phyloP scores from a whole-genome alignment of 2,113 vertebrate species.

The Pangasianodon gigas region DNA sequence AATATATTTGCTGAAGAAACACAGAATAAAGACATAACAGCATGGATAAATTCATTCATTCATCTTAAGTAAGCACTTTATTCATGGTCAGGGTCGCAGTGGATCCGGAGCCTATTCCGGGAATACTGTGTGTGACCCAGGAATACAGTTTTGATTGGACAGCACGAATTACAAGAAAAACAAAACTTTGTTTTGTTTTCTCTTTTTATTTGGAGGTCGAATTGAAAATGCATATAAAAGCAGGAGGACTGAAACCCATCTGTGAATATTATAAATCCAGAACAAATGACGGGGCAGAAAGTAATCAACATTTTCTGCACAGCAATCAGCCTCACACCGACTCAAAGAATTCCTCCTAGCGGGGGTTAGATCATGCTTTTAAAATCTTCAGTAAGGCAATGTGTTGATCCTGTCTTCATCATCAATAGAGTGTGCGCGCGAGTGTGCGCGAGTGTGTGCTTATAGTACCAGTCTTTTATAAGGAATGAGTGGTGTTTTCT shows the following conservation, averaged over 20 bases:
- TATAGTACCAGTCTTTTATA: neutral
- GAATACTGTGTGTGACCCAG: neutral
- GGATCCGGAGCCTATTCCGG: neutral
- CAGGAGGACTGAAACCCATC: neutral
- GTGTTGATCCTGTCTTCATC: neutral
- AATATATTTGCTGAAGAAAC: neutral
- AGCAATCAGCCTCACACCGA: neutral
- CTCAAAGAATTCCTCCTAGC: neutral
- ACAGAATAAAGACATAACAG: neutral
- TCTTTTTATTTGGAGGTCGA: neutral
- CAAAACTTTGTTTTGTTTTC: neutral
- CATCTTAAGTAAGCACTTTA: neutral
- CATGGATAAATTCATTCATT: neutral
- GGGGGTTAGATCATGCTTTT: neutral
- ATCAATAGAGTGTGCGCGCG: neutral
- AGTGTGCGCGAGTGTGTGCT: neutral
- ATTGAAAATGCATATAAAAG: neutral
- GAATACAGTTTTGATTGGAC: no score
- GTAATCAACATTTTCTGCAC: neutral
- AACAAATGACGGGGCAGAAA: neutral
- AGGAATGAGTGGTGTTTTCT: neutral
- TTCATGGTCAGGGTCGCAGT: no score
- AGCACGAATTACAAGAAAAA: no score
- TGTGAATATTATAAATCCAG: conserved; percentile 1
- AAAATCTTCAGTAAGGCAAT: neutral